Base-by-base conservation (phyloP, 2,888 invertebrate genomes). In the Norana najaformis region DNA sequence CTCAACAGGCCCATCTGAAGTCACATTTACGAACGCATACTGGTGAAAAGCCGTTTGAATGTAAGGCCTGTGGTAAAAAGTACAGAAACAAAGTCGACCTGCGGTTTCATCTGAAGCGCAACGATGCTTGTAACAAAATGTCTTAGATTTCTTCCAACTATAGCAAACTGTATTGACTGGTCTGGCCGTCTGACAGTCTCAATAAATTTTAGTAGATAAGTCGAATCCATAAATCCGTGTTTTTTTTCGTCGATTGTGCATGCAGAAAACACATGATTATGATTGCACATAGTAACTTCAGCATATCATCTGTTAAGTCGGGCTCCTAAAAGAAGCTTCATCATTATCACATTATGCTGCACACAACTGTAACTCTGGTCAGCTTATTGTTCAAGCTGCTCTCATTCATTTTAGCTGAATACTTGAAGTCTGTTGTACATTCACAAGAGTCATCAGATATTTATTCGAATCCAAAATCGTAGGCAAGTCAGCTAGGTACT, bases 11-110 rank as follows among this genome's bases (percentile, higher is more conserved):
- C 5, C 88, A 88, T 39, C 47, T 88, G 41, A 88, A 88, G 34
- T 35, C 88, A 20, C 88, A 88, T 47, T 34, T 41, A 37, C 88
- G 88, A 20, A 88, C 88, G 34, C 88, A 88, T 34, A 35, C 88
- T 6, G 88, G 88, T 34, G 88, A 88, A 18, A 88, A 88, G 39
- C 88, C 88, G 18, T 88, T 18, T 34, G 34, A 37, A 36, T 88
- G 88, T 37, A 41, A 39, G 47, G 88, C 88, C 23, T 88, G 88
- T 88, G 88, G 88, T 20, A 88, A 47, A 36, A 35, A 36, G 18
- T 85, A 85, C 37, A 85, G 85, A 85, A 85, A 85, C 85, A 85
- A 85, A 85, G 85, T 85, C 11, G 85, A 85, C 37, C 85, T 85
- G 35, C 85, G 85, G 36, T 85, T 85, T 85, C 85, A 85, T 18